phyloP scores from a whole-genome alignment of 2,797 vertebrate genomes.

The Nyctalus aviator region DNA sequence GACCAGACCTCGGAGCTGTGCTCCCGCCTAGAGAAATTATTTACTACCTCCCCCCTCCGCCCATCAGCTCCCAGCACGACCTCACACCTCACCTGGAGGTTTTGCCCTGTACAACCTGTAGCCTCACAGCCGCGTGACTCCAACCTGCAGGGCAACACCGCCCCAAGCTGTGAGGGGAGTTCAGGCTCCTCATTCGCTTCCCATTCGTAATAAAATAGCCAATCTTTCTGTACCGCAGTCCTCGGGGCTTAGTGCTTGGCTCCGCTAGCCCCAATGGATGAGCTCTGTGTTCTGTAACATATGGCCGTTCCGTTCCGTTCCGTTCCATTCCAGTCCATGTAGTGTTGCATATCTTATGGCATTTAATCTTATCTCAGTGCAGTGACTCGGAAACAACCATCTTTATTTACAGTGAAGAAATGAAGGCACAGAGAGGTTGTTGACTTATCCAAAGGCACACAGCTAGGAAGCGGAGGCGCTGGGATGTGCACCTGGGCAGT shows the following conservation, averaged over 20 bases:
- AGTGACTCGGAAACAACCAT: not conserved
- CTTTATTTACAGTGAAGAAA: not conserved
- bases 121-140: too few relatives aligned
- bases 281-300: not conserved
- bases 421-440: not conserved
- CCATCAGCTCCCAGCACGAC: not conserved
- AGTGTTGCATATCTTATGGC: not conserved
- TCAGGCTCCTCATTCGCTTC: not conserved
- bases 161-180: rapidly evolving
- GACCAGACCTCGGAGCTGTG: not conserved
- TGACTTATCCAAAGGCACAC: not conserved
- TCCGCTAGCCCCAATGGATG: too few relatives aligned
- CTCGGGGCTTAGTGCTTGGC: too few relatives aligned
- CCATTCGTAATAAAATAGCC: not conserved
- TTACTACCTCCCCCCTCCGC: not conserved
- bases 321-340: not conserved
- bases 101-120: not conserved
- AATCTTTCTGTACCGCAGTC: not conserved
- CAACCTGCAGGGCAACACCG: too few relatives aligned
- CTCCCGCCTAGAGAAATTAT: not conserved
- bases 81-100: not conserved
- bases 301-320: not conserved
- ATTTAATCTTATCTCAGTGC: not conserved
- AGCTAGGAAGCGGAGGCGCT: not conserved
- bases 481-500: not conserved